Evolutionary conservation across 1,140 invertebrate genomes (phyloP).

Genomic region (Megalonaias nervosa): DNA sequence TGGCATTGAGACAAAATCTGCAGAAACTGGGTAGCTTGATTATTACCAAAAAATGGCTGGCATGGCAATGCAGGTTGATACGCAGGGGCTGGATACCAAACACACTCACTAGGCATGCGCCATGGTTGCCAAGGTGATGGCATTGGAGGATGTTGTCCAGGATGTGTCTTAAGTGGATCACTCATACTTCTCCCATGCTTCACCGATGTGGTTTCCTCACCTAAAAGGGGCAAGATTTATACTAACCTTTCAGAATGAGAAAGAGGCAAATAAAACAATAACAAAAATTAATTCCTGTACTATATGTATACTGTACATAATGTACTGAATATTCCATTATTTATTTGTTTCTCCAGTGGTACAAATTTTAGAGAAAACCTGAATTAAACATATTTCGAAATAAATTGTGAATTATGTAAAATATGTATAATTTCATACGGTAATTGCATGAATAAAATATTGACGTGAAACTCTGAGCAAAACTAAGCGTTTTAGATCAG

Average conservation of each 20-base stretch:
- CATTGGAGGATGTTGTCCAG: background rate
- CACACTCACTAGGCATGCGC: conserved; percentile 6
- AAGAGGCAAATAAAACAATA: background rate
- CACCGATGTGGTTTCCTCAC: background rate
- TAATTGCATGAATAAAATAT: too few relatives aligned
- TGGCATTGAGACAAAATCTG: conserved; percentile 19
- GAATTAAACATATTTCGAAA: too few relatives aligned
- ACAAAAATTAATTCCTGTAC: background rate
- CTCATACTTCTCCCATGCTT: background rate
- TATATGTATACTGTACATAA: background rate
- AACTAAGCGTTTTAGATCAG: too few relatives aligned
- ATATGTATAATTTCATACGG: too few relatives aligned
- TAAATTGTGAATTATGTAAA: too few relatives aligned
- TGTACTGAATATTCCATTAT: too few relatives aligned
- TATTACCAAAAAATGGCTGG: conserved; percentile 1
- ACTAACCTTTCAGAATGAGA: background rate
- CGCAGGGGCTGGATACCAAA: conserved; percentile 13
- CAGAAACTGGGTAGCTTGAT: conserved; percentile 13
- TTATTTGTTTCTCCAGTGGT: too few relatives aligned
- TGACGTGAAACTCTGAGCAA: too few relatives aligned
- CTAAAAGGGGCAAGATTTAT: background rate
- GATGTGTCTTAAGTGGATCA: background rate
- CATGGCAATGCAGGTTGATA: background rate
- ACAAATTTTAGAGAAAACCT: too few relatives aligned
- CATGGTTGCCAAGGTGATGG: conserved; percentile 23